Base-by-base conservation (phyloP, 2,797 vertebrate species). In the Gymnodraco acuticeps region DNA sequence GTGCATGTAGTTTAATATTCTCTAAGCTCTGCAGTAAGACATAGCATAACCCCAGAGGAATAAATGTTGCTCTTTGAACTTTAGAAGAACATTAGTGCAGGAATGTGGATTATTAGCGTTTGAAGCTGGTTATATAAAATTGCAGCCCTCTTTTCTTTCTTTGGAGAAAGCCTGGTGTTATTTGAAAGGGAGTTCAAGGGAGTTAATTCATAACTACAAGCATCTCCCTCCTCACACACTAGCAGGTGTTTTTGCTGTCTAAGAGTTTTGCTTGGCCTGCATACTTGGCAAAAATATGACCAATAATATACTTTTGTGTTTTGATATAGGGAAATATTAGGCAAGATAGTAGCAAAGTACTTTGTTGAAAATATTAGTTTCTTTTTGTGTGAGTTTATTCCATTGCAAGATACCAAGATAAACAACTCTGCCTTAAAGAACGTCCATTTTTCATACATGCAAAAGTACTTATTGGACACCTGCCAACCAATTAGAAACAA, bases 71-170 rank as follows among this genome's bases (percentile, higher is more conserved):
- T 74, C 85, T 83, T 87, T 88, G 82, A 76, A 80, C 80, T 77
- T 72, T 27, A 16, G 43, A 46, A 58, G 58, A 61, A 70, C 64
- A 62, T 82, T 66, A 48, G 31, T 31, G 56, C 56, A 77, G 79
- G 61, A 83, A 86, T 72, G 74, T 56, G 50, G 70, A 76, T 80
- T 75, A 70, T 69, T 58, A 61, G 54, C 8, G 20, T 83, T 79
- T 85, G 64, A 87, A 65, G 79, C 62, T 65, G 69, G 79, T 87
- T 87, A 77, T 59, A 55, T 73, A 78, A 88, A 89, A 83, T 65
- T 20, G 61, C 55, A 62, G 63, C 43, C 20, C 54, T 31, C 59
- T 62, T 23, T 51, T 33, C 75, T n/a, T 67, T 51, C 53, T 19
- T 38, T 23, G 33, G 42, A n/a, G 27, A 70, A 55, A 56, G 47